A percentile compares a stretch with the other conserved stretches of the same genome.
Conservation (phyloP, 2,113 vertebrate genomes). For the Eublepharis macularius region DNA sequence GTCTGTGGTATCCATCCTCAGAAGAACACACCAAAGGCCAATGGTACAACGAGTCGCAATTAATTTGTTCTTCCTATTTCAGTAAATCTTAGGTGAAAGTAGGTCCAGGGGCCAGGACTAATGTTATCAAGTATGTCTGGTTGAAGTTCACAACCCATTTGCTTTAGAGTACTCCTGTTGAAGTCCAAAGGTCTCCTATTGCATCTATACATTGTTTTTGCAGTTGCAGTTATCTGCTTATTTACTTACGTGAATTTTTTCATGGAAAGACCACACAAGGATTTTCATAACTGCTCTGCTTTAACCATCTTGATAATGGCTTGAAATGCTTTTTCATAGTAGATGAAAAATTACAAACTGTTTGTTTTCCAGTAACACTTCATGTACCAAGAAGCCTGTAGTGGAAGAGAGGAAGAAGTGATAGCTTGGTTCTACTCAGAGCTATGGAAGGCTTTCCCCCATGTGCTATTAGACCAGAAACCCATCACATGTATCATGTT, state of each 20-base stretch:
- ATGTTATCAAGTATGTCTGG: not conserved
- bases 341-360: not conserved
- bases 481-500: not conserved
- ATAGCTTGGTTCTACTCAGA: not conserved
- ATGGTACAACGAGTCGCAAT: not conserved
- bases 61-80: not conserved
- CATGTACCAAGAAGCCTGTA: not conserved
- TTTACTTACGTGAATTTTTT: not conserved
- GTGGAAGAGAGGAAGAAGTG: not conserved
- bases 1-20: conserved; percentile 23
- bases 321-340: not conserved
- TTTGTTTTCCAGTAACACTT: not conserved
- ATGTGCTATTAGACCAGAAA: not conserved
- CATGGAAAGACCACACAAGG: not conserved
- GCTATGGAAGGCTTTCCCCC: not conserved
- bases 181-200: not conserved
- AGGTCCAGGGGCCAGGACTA: not conserved
- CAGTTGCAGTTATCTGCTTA: not conserved
- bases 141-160: not conserved
- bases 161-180: not conserved
- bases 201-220: not conserved
- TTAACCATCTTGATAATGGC: not conserved
- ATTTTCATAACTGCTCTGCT: not conserved
- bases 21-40: not conserved
- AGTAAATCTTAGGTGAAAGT: not conserved